Percentiles rank a stretch among this genome's conserved stretches.
These are phyloP conservation scores for Cichladusa arquata DNA, from an alignment of 2,113 vertebrate genomes.

Conservation along the genomic window DNA sequence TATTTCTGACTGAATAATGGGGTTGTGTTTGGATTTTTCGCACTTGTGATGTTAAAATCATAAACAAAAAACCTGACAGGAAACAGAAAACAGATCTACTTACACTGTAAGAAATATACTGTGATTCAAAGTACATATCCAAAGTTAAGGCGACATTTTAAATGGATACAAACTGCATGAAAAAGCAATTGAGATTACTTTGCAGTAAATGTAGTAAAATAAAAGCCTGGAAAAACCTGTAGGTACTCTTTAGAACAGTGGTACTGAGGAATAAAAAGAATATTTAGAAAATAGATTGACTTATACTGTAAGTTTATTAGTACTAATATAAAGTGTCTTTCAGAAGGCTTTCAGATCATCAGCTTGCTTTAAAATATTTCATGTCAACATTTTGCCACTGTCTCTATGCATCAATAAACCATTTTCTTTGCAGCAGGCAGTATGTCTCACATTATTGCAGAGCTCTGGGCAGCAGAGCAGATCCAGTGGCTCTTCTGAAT, in stretches of 20 bases:
- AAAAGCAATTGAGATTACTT: neutral
- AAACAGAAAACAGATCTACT: neutral
- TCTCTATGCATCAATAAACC: neutral
- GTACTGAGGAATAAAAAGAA: neutral
- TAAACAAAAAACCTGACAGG: neutral
- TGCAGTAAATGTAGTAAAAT: neutral
- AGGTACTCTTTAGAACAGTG: neutral
- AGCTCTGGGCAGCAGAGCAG: neutral
- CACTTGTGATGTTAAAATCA: neutral
- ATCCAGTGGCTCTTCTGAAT: neutral
- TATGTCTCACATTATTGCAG: neutral
- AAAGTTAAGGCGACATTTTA: neutral
- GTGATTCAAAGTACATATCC: neutral
- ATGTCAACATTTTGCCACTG: neutral
- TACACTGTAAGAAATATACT: neutral
- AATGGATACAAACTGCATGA: neutral
- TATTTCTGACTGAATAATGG: neutral
- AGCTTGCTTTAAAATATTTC: neutral
- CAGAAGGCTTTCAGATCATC: neutral
- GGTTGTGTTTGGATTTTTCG: neutral
- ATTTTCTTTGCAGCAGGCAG: neutral
- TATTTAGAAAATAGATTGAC: neutral
- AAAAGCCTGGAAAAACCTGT: neutral
- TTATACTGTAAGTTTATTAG: neutral
- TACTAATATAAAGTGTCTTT: neutral